These are phyloP conservation scores for Sarcophaga variegata DNA, from an alignment of 2,888 invertebrate genomes.

Conservation along the genomic window DNA sequence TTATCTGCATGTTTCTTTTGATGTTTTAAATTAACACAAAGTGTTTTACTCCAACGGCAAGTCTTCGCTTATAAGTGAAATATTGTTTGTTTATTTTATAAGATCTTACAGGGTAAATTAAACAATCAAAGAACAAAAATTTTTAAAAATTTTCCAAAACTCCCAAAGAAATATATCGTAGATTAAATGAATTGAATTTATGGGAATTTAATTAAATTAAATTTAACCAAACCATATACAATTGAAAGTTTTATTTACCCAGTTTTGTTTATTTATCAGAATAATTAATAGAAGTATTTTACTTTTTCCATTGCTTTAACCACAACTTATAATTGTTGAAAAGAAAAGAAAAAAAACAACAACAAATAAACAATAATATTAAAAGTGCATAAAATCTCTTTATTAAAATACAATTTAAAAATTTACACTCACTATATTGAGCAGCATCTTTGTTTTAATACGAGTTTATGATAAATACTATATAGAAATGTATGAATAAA, in stretches of 20 bases:
- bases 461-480: constrained; percentile 45
- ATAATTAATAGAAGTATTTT: constrained; percentile 6
- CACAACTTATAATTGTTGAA: background rate
- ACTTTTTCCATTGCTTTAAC: background rate
- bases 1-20: too few species aligned
- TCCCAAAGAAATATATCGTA: too few species aligned
- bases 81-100: too few species aligned
- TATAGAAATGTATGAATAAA: constrained; percentile 39
- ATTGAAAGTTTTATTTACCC: constrained; percentile 1
- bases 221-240: background rate
- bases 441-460: constrained; percentile 55
- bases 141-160: too few species aligned
- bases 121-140: too few species aligned
- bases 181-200: background rate
- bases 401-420: constrained; percentile 24
- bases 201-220: background rate
- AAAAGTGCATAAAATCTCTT: constrained; percentile 24
- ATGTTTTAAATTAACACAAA: too few species aligned
- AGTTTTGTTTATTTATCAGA: background rate
- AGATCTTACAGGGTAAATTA: too few species aligned
- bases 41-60: too few species aligned
- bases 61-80: too few species aligned
- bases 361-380: background rate
- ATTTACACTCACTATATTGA: constrained; percentile 37
- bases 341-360: too few species aligned